Evolutionary conservation across 2,113 vertebrate species (phyloP).

Genomic region (Chaenogobius annularis): DNA sequence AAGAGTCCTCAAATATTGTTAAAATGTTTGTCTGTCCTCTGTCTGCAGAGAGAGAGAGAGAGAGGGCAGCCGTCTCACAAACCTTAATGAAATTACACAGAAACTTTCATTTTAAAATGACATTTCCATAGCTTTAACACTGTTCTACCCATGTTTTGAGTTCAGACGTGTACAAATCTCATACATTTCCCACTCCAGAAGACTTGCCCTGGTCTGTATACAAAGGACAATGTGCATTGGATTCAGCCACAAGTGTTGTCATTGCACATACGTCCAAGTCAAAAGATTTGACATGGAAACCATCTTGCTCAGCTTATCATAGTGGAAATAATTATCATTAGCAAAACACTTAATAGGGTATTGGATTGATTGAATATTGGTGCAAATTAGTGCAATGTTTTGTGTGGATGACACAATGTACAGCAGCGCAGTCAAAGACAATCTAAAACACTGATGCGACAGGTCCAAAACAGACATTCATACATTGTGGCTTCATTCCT

Average conservation of each 20-base stretch:
- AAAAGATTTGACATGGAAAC: no score
- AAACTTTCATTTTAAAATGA: not conserved
- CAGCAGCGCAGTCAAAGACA: not conserved
- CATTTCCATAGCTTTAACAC: not conserved
- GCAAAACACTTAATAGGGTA: no score
- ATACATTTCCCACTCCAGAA: constrained; percentile 5
- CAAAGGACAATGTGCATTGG: not conserved
- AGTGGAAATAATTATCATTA: no score
- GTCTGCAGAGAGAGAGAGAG: constrained; percentile 17
- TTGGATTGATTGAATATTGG: no score
- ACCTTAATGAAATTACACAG: not conserved
- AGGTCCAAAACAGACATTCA: not conserved
- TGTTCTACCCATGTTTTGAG: not conserved
- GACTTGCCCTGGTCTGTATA: not conserved
- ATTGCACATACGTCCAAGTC: not conserved
- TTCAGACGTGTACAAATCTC: not conserved
- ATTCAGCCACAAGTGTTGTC: not conserved
- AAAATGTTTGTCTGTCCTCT: constrained; percentile 25
- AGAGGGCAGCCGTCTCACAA: constrained; percentile 2
- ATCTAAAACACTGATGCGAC: not conserved
- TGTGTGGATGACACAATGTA: not conserved
- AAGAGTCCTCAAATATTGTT: not conserved
- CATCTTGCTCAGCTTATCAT: no score
- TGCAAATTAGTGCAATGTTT: not conserved
- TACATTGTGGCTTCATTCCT: not conserved